These are phyloP conservation scores for Lampris megalopsis DNA, from an alignment of 2,113 vertebrate genomes.

Conservation along the genomic window DNA sequence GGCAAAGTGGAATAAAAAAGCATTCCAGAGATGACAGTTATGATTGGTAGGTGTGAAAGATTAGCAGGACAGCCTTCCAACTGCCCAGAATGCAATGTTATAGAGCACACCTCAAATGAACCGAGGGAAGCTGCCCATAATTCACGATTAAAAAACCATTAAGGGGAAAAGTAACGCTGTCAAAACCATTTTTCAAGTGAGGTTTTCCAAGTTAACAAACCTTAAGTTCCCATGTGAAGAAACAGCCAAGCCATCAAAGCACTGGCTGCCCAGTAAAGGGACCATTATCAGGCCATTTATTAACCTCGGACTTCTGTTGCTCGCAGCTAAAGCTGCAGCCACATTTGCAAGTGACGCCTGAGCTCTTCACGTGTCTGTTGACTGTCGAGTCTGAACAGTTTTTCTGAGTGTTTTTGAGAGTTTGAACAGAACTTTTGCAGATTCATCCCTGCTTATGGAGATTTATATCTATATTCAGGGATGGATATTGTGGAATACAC, in stretches of 20 bases:
- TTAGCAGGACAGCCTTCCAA: conserved; percentile 58
- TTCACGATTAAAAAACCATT: conserved; percentile 70
- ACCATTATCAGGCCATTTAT: conserved; percentile 55
- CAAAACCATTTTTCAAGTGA: conserved; percentile 71
- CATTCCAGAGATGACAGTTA: conserved; percentile 65
- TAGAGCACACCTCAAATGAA: conserved; percentile 59
- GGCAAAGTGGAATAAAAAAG: conserved; percentile 46
- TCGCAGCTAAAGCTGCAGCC: conserved; percentile 14
- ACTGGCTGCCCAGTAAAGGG: conserved; percentile 48
- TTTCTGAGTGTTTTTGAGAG: no score
- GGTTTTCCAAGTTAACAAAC: conserved; percentile 76
- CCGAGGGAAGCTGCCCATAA: conserved; percentile 54
- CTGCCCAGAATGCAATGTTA: conserved; percentile 63
- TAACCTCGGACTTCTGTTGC: conserved; percentile 28
- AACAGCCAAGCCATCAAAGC: conserved; percentile 60
- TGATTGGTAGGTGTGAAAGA: conserved; percentile 79
- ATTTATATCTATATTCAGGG: no score
- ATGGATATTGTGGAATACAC: no score
- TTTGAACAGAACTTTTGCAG: no score
- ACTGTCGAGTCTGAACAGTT: conserved; percentile 14
- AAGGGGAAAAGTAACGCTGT: conserved; percentile 65
- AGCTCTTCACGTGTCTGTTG: background rate
- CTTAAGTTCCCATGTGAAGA: conserved; percentile 63
- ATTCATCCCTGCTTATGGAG: no score
- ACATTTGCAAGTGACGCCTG: conserved; percentile 12